Conservation (phyloP, 2,888 invertebrate species). For the Anoplius nigerrimus region DNA sequence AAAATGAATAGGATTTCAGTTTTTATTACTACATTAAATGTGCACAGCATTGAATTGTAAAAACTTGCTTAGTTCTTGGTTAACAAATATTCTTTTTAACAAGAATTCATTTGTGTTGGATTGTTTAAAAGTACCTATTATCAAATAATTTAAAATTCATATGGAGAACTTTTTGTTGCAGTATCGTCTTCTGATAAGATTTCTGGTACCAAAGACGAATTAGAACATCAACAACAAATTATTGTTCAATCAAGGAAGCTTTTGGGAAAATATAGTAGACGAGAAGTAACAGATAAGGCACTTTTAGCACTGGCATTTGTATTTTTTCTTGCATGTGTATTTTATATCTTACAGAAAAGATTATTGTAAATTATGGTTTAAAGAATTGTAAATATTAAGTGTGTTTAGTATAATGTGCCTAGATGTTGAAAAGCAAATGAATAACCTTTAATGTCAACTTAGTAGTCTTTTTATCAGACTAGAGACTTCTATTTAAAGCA, state of each 20-base stretch:
- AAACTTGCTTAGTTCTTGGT: no score
- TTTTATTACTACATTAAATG: background rate
- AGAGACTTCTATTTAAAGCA: no score
- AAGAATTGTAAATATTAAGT: no score
- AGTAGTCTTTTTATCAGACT: no score
- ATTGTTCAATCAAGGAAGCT: constrained; percentile 94
- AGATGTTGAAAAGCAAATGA: no score
- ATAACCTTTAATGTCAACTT: no score
- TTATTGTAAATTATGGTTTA: constrained; percentile 79
- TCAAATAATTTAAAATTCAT: constrained; percentile 35
- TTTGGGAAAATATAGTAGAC: constrained; percentile 93
- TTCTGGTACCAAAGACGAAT: constrained; percentile 85
- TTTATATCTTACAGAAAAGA: constrained; percentile 95
- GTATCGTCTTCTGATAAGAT: constrained; percentile 77
- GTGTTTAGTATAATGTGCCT: no score
- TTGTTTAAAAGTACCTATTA: background rate
- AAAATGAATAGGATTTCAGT: no score
- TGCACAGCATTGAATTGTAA: background rate
- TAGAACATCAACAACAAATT: constrained; percentile 89
- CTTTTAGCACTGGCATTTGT: constrained; percentile 90
- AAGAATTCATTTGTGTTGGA: no score
- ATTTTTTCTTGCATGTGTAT: constrained; percentile 92
- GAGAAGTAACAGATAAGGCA: constrained; percentile 97
- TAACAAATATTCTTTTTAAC: no score
- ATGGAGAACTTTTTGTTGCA: constrained; percentile 62